Evolutionary conservation across 2,888 invertebrate genomes (phyloP).

Genomic region (Microplitis manilae): DNA sequence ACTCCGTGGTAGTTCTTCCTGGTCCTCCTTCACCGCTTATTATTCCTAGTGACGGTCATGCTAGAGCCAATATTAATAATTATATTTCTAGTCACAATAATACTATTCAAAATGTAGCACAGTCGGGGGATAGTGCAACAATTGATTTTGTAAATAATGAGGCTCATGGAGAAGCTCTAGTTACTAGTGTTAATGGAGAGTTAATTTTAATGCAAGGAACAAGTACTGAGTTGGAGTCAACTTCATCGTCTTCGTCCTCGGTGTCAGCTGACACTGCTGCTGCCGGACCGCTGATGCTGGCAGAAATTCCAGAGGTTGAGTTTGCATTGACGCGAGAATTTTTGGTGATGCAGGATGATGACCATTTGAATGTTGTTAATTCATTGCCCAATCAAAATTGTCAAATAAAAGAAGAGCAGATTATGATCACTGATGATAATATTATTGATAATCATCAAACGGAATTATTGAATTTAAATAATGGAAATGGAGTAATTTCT

Average conservation of each 20-base stretch:
- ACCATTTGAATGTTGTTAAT: slow-evolving; percentile 66
- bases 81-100: slow-evolving; percentile 60
- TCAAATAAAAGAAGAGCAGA: slow-evolving; percentile 52
- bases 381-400: slow-evolving; percentile 62
- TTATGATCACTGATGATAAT: slow-evolving; percentile 25
- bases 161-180: slow-evolving; percentile 61
- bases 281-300: slow-evolving; percentile 64
- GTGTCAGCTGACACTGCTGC: slow-evolving; percentile 44
- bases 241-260: not conserved
- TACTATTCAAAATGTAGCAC: slow-evolving; percentile 56
- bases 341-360: slow-evolving; percentile 69
- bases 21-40: slow-evolving; percentile 67
- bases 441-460: slow-evolving; percentile 42
- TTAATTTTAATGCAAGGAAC: slow-evolving; percentile 68
- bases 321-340: slow-evolving; percentile 67
- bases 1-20: slow-evolving; percentile 66
- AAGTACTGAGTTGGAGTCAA: not conserved
- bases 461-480: slow-evolving; percentile 43
- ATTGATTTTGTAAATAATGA: slow-evolving; percentile 61
- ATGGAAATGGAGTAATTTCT: slow-evolving; percentile 47
- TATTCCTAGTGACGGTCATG: slow-evolving; percentile 59
- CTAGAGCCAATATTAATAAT: slow-evolving; percentile 57
- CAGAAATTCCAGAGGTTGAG: slow-evolving; percentile 65
- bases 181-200: slow-evolving; percentile 63
- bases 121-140: slow-evolving; percentile 52